phyloP scores from a whole-genome alignment of 2,797 vertebrate species.

The Eulemur albifrons region DNA sequence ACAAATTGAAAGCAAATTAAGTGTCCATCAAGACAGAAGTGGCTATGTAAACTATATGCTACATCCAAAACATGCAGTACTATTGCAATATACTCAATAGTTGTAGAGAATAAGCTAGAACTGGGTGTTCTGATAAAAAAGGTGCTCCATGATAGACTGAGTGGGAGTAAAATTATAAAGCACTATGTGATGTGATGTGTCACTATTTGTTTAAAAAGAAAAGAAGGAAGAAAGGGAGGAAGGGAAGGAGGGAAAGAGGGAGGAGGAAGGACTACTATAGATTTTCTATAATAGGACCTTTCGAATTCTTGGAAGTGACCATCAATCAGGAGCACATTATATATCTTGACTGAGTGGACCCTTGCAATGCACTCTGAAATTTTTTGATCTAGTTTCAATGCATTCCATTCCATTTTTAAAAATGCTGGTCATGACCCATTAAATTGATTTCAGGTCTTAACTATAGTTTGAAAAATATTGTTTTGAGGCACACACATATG shows the following conservation, averaged over 20 bases:
- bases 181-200: neutral
- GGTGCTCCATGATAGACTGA: neutral
- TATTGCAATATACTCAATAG: neutral
- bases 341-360: neutral
- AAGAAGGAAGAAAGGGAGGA: neutral
- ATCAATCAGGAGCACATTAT: neutral
- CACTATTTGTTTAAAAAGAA: neutral
- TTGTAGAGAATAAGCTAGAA: neutral
- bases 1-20: neutral
- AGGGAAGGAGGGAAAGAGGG: neutral
- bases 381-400: neutral
- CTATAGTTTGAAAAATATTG: neutral
- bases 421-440: neutral
- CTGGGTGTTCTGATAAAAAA: neutral
- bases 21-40: neutral
- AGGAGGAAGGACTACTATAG: neutral
- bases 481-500: neutral
- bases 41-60: neutral
- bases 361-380: neutral
- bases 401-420: neutral
- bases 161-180: neutral
- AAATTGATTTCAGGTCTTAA: slow-evolving; percentile 7
- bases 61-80: too few relatives aligned
- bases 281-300: neutral
- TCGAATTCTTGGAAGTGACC: neutral